Base-by-base conservation (phyloP, 2,113 vertebrate species). In the Mus spicilegus region DNA sequence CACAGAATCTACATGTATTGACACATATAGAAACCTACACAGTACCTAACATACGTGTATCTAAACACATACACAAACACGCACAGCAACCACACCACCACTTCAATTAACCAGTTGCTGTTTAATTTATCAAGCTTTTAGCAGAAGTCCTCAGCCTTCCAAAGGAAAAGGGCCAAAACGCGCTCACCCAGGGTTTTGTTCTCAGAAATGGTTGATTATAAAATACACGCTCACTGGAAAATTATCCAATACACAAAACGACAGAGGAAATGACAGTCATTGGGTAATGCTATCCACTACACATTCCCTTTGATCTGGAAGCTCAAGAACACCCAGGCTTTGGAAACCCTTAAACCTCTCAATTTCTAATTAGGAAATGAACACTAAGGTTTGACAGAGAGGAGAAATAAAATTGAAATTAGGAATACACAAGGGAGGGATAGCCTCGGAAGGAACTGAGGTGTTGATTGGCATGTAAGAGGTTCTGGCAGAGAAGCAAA, bases 101-200 rank as follows among this genome's bases (percentile, higher is more conserved):
- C 63, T 58, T 70, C 76, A 88, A 67, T 14, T 65, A 93, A 76
- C 80, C 20, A 86, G 80, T 10, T 81, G 19, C 14, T 49, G 42
- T 92, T 93, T 96, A 61, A 33, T 89, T 97, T 94, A 67, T 36
- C 63, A 49, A 73, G 78, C 36, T 90, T 39, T 84, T 54, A 93
- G 87, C 70, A 90, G 88, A 89, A 19, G 46, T 91, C 54, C 78
- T 51, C 3, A 65, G 19, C 33, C 90, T 93, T 30, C 36, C 42
- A 58, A 61, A 73, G 28, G 6, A 75, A 80, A 70, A 49, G 78
- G 30, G 13, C 42, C 81, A 19, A 92, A 96, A 95, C 72, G 28
- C 19, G 92, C 17, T 42, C 54, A 20, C 54, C 63, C 56, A 72
- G 46, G 63, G 22, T 61, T 91, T 93, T 72, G 14, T 67, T 95